Evolutionary conservation across 2,113 vertebrate genomes (phyloP), one percentile per base, ranked within the genome.

Genomic region (Gymnobelideus leadbeateri): DNA sequence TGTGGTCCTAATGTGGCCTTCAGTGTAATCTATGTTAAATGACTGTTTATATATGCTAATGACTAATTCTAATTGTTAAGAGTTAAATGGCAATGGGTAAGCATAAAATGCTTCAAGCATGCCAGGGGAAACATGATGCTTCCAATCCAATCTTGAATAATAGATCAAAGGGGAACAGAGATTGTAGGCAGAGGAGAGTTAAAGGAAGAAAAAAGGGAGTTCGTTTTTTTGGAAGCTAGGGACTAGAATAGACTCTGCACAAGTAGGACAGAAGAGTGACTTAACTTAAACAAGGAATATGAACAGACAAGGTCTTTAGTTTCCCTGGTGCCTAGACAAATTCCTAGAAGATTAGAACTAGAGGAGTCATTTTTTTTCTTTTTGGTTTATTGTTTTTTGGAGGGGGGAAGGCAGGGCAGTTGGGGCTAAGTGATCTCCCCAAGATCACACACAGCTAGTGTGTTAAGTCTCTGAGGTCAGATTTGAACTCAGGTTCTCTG

Each of bases 241-340:
- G 89, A 91, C 47, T 54, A 96, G 51, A 46, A 57, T 94, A 96
- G 61, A 16, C 47, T 37, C 89, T 94, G 51, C 4, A 91, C 26
- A 43, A 90, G 7, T 92, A 25, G 37, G 84, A 37, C 68, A 51
- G 24, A 68, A 37, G 61, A 68, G 12, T 1, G 31, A 68, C 31
- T 68, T 68, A 37, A 26, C 61, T 68, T 68, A 14, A 68, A 68
- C 11, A 37, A 68, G 31, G 61, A 68, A 68, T 68, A 68, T 37
- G 28, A 37, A 14, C 28, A 68, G 31, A 68, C 61, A 61, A 61
- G 57, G 12, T 68, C 31, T 68, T 16, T 68, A 12, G 31, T 68
- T 68, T 68, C 61, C 28, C 61, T 37, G 61, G 14, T 68, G 31
- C 61, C 31, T 37, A 68, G 37, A 37, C 14, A 31, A 37, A 68